These are phyloP conservation scores for Ianthella basta DNA, from an alignment of 37 sponge, comb jelly and placozoan species.

Conservation along the genomic window DNA sequence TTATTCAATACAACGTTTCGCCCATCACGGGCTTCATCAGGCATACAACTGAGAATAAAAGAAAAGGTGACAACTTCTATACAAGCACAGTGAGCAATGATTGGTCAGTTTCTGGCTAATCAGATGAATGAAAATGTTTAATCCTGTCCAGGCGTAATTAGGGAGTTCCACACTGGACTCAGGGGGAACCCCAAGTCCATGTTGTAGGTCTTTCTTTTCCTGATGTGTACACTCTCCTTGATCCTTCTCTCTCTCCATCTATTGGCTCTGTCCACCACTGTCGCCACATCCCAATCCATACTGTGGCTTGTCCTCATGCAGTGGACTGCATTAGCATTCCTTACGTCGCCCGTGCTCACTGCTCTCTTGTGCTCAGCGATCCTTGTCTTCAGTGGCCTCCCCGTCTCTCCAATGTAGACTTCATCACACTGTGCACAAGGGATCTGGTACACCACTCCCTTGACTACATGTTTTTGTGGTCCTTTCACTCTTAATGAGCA, in stretches of 20 bases:
- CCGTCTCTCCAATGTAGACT: conserved; percentile 42
- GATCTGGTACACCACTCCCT: too few species aligned
- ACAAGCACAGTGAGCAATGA: too few species aligned
- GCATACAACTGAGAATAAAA: too few species aligned
- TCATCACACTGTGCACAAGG: too few species aligned
- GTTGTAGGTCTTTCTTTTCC: conserved; percentile 22
- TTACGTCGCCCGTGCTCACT: conserved; percentile 1
- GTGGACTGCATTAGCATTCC: conserved; percentile 40
- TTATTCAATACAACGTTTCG: too few species aligned
- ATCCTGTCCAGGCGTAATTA: too few species aligned
- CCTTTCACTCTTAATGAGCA: too few species aligned
- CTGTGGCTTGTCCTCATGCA: not conserved
- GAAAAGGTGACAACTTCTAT: too few species aligned
- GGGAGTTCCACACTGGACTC: conserved; percentile 16
- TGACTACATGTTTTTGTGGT: too few species aligned
- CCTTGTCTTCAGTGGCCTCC: conserved; percentile 30
- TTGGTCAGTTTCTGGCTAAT: too few species aligned
- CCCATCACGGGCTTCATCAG: too few species aligned
- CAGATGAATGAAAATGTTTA: too few species aligned
- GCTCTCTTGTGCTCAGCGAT: conserved; percentile 37
- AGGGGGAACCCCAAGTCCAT: conserved; percentile 32
- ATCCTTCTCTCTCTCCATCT: conserved; percentile 30
- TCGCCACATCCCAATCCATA: conserved; percentile 15
- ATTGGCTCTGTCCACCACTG: not conserved
- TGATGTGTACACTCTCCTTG: conserved; percentile 36